These are phyloP conservation scores for Conopomorpha cramerella DNA, from an alignment of 1,140 invertebrate species.

Conservation along the genomic window DNA sequence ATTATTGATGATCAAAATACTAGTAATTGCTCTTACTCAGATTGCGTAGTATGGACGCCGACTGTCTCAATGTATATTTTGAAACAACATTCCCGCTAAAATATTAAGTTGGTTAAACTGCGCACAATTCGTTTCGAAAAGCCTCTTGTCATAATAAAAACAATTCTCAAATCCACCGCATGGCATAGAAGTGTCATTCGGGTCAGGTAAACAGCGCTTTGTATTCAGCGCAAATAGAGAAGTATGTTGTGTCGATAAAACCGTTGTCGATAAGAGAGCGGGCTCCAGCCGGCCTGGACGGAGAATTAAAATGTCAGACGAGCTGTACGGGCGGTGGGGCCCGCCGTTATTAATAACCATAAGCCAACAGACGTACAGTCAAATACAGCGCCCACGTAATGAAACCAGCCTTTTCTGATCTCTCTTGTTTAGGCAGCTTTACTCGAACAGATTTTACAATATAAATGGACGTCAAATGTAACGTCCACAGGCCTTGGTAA, in stretches of 20 bases:
- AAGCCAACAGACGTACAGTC: conserved; percentile 56
- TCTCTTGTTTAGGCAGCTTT: too few species aligned
- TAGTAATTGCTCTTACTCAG: too few species aligned
- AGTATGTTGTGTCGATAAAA: conserved; percentile 29
- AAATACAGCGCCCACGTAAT: conserved; percentile 55
- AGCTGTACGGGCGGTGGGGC: conserved; percentile 25
- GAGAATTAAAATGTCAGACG: conserved; percentile 61
- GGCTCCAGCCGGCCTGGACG: conserved; percentile 33
- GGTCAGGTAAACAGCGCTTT: conserved; percentile 2
- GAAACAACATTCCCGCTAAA: too few species aligned
- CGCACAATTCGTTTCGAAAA: too few species aligned
- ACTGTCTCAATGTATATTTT: too few species aligned
- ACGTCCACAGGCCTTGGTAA: too few species aligned
- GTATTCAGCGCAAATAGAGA: conserved; percentile 12
- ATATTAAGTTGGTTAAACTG: too few species aligned
- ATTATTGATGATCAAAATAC: too few species aligned
- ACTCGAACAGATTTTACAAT: too few species aligned
- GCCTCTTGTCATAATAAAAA: not conserved
- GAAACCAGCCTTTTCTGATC: too few species aligned
- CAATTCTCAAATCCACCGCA: not conserved
- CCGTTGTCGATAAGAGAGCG: conserved; percentile 33
- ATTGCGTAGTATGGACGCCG: too few species aligned
- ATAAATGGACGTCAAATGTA: too few species aligned
- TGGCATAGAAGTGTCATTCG: not conserved
- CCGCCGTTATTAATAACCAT: conserved; percentile 57